Base-by-base conservation (phyloP, 2,888 invertebrate species). In the Hedychridium roseum region DNA sequence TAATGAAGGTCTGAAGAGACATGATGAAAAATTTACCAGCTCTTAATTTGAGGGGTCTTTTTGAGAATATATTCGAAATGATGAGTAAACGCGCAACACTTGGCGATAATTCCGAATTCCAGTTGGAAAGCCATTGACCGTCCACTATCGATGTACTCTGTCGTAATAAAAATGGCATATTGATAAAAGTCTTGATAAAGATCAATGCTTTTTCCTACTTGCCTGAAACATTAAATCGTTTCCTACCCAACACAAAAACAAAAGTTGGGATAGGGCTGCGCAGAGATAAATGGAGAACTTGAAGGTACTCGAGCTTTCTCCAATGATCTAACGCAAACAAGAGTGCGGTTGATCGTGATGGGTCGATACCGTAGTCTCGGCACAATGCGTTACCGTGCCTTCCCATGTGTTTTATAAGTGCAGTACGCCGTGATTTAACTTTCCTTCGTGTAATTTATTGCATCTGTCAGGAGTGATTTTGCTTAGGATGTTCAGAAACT, bases 221-320 rank as follows among this genome's bases (percentile, higher is more conserved):
- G 67, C 71, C 58, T 69, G 58, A 23, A 65, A 47, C 9, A 50
- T 63, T 39, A 72, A 28, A 40, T 70, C 66, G 36, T 72, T 73
- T 11, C 70, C 73, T 23, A 61, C 20, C 73, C 70, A 73, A 37
- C 70, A 73, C 43, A 63, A 53, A 35, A 63, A 70, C 12, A 66
- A 46, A 12, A 72, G 52, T 34, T 72, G 71, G n/a, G 63, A 60
- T 11, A 66, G 32, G 1, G 71, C 68, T 3, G 67, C 65, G 16
- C 60, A 54, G 5, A 71, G 44, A 23, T 68, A 72, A 17, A 69
- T 27, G 1, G 53, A 53, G 40, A 66, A 73, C 50, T 70, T 72
- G 16, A 54, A 36, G 16, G 60, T 28, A 39, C 64, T 57, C n/a
- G 60, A 60, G 32, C 37, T 64, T n/a, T 68, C 62, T 7, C 59